Evolutionary conservation across 2,113 vertebrate genomes (phyloP), one percentile per base, ranked within the genome.

Genomic region (Corythornis madagascariensis): DNA sequence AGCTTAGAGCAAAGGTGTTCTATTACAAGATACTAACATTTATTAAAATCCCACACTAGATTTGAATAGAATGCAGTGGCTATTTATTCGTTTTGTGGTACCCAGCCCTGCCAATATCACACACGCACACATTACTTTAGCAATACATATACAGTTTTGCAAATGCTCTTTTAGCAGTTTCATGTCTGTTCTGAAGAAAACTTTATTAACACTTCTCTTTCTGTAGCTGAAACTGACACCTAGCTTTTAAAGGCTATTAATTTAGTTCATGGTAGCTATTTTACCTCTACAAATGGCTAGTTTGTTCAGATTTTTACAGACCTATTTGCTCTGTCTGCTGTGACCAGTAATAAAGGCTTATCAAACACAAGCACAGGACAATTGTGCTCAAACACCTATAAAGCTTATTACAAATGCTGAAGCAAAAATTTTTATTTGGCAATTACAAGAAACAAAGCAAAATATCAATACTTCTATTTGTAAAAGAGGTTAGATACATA

Each of bases 301-400:
- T 61, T 91, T 81, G 21, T 69, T 81, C 40, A 64, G 65, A 61
- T 74, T 81, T 93, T 81, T 61, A 81, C 13, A 61, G 28, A 65
- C 4, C 6, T 84, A 16, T 86, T 61, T 86, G 5, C 7, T 81
- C 15, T 65, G 13, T 80, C 26, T 67, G 29, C 25, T 81, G 26
- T 64, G 83, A 42, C 83, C 29, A 69, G 21, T 78, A 71, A 53
- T 42, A 61, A 0, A 81, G 50, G 9, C 16, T 90, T 75, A 45
- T 45, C 0, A 4, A 72, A 43, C 26, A 65, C 10, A 50, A 43
- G 31, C 24, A 75, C 6, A 67, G 38, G 29, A 53, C 29, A 61
- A 7, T 72, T 88, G 33, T 52, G 8, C 29, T 90, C 43, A 85
- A 90, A 61, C 74, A 80, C 5, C 43, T 86, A 31, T 40, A 67